Base-by-base conservation (phyloP, 2,797 vertebrate genomes). In the Rhinophrynus dorsalis region DNA sequence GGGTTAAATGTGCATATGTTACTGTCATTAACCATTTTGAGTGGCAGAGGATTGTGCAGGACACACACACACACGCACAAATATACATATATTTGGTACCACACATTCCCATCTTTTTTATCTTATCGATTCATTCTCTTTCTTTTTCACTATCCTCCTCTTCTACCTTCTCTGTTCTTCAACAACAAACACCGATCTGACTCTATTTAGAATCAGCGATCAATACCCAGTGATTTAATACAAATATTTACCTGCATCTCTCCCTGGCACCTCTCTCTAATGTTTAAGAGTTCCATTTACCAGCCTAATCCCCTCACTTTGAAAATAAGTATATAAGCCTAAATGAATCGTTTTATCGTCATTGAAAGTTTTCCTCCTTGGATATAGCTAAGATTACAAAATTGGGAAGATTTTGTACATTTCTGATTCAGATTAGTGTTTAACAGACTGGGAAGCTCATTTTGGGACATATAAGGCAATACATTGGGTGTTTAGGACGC, bases 201-300 rank as follows among this genome's bases (percentile, higher is more conserved):
- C 27, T 73, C 62, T 65, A 42, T 65, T 20, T 73, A 52, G 54
- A 59, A 58, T 21, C 26, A 23, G 30, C 15, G 30, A 73, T 73
- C 69, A 45, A 73, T 73, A 73, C 9, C n/a, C 5, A 18, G 32
- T 51, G 44, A 59, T 59, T 42, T 65, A 64, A 51, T 59, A 48
- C 69, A 65, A 73, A 73, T 73, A 73, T 73, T 73, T 66, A 56
- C 44, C 54, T 24, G 52, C 44, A 9, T 24, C 40, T 8, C 11
- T n/a, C 10, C 21, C 15, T 32, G 20, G 27, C 51, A 44, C 38
- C 35, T 15, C 11, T 6, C 40, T 35, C 21, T 21, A 40, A 40
- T 33, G 27, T 47, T 57, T 33, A 45, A 37, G 52, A 30, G n/a
- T 44, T 35, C 35, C 21, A 58, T 66, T 59, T 66, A 66, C 17